phyloP scores from a whole-genome alignment of 2,113 vertebrate species.

The Alexandromys fortis region DNA sequence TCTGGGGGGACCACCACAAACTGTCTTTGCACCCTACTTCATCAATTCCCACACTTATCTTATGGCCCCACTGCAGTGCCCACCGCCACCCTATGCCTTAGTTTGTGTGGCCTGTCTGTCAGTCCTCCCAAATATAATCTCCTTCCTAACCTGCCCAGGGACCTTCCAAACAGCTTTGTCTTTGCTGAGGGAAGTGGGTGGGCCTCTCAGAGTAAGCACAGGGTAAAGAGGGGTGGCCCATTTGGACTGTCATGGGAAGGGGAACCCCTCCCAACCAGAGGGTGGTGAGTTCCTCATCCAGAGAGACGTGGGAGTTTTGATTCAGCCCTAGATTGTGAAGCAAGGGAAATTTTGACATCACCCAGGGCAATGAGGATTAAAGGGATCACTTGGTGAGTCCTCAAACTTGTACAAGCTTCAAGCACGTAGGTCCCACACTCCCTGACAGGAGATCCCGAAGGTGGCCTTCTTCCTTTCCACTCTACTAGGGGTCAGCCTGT shows the following conservation, averaged over 20 bases:
- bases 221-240: rapidly evolving
- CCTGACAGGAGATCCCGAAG: too few species aligned
- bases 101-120: neutral
- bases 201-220: rapidly evolving
- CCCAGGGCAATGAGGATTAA: neutral
- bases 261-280: neutral
- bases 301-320: neutral
- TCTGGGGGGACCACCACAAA: neutral
- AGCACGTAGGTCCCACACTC: too few species aligned
- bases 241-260: neutral
- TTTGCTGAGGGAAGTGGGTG: neutral
- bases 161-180: neutral
- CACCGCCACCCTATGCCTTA: neutral
- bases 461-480: neutral
- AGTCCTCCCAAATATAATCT: neutral
- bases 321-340: neutral
- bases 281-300: neutral
- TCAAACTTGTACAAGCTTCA: neutral
- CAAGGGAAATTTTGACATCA: neutral
- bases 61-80: neutral
- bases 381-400: too few species aligned
- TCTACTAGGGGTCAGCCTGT: neutral
- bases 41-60: neutral
- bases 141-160: too few species aligned
- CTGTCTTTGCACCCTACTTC: neutral